Evolutionary conservation across 2,888 invertebrate species (phyloP).

Genomic region (Cistogaster globosa): DNA sequence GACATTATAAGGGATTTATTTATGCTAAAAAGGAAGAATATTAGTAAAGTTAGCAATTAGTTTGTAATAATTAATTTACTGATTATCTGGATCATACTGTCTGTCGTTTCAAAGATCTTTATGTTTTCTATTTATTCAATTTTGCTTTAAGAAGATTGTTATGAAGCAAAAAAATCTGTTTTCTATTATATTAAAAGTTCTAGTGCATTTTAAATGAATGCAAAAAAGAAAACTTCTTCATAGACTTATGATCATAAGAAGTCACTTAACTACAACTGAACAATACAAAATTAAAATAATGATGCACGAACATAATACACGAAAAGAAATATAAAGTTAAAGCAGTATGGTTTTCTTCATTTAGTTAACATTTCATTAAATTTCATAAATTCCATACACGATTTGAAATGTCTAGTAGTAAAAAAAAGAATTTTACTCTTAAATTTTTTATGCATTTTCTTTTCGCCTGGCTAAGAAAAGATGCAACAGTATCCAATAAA

Average conservation of each 20-base stretch:
- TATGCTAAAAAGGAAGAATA: too few species aligned
- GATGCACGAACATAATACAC: constrained; percentile 21
- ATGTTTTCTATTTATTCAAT: too few species aligned
- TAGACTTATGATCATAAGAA: constrained; percentile 11
- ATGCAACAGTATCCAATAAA: not conserved
- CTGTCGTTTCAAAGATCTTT: too few species aligned
- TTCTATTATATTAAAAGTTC: too few species aligned
- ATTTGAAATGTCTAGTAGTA: constrained; percentile 12
- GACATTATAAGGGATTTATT: too few species aligned
- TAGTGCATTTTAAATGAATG: constrained; percentile 24
- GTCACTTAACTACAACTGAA: constrained; percentile 5
- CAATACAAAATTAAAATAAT: constrained; percentile 18
- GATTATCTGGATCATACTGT: too few species aligned
- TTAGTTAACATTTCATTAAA: constrained; percentile 43
- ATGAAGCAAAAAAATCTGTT: too few species aligned
- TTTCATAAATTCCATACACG: not conserved
- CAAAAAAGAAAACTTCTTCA: constrained; percentile 23
- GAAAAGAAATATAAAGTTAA: constrained; percentile 20
- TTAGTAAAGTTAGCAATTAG: too few species aligned
- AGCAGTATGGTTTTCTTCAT: constrained; percentile 12
- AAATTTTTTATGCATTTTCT: constrained; percentile 44
- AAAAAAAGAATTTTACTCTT: not conserved
- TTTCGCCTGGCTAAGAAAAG: not conserved
- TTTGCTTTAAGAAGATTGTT: too few species aligned
- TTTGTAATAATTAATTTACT: too few species aligned